A percentile compares a stretch with the other conserved stretches of the same genome.
These are phyloP conservation scores for Ptychochromis oligacanthus DNA, from an alignment of 2,113 vertebrate species.

Conservation along the genomic window DNA sequence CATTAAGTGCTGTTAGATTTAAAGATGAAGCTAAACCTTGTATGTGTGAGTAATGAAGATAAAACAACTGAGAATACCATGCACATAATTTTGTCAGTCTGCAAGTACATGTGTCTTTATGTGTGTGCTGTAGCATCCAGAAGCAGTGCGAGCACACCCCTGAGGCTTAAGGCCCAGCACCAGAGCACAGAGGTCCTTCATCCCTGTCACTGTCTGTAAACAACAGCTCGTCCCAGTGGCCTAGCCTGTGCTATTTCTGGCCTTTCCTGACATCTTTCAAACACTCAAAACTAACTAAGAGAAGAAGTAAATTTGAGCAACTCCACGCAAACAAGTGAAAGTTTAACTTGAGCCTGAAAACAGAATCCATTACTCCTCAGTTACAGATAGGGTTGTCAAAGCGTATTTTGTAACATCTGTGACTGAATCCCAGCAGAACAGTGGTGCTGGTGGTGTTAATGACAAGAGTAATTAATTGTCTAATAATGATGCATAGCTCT, in stretches of 20 bases:
- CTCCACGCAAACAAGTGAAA: slow-evolving; percentile 41
- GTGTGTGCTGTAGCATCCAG: slow-evolving; percentile 38
- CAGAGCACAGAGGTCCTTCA: slow-evolving; percentile 75
- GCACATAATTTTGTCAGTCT: neutral
- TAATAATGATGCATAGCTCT: slow-evolving; percentile 76
- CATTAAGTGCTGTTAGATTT: neutral
- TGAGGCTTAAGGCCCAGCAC: slow-evolving; percentile 59
- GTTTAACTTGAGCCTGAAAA: slow-evolving; percentile 7
- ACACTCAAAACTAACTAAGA: slow-evolving; percentile 57
- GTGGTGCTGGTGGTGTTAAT: slow-evolving; percentile 58
- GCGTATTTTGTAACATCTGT: slow-evolving; percentile 49
- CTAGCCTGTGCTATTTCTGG: slow-evolving; percentile 57
- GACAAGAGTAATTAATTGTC: slow-evolving; percentile 73
- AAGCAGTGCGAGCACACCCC: slow-evolving; percentile 52
- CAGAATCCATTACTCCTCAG: neutral
- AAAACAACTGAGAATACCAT: neutral
- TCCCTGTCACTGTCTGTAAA: slow-evolving; percentile 78
- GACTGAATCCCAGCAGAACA: slow-evolving; percentile 52
- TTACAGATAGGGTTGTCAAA: slow-evolving; percentile 45
- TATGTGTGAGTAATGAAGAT: neutral
- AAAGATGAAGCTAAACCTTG: neutral
- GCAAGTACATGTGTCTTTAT: neutral
- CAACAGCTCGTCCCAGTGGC: slow-evolving; percentile 70
- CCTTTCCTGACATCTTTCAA: slow-evolving; percentile 66
- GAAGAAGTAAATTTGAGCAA: slow-evolving; percentile 47